Evolutionary conservation across 2,888 invertebrate species (phyloP), one percentile per base, ranked within the genome.

Genomic region (Eristalis arbustorum): DNA sequence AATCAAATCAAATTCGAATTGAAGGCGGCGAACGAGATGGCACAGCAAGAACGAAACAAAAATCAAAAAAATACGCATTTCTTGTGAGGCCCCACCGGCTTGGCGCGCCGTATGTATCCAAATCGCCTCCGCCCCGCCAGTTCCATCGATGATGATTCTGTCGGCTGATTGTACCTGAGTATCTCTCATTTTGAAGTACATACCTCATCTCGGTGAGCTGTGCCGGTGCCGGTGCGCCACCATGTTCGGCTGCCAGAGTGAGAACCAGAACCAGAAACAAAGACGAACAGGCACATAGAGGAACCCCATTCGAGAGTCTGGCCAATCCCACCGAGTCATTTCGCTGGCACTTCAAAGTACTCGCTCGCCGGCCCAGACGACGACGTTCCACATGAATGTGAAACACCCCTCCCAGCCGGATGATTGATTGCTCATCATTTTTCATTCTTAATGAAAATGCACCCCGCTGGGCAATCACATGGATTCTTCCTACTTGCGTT

Each of bases 371-470:
- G 49, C 66, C 37, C 37, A 67, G 59, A 28, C n/a, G n/a, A n/a
- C n/a, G n/a, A n/a, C 68, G 61, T 61, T 57, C 49, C 72, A 61
- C 72, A 64, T 59, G 68, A 81, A 81, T 84, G 77, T 89, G 91
- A 90, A 91, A 92, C 91, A 92, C 91, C 92, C 92, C 91, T 91
- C 90, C 90, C 89, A 89, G 88, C 90, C 91, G 63, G 75, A 92
- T 93, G 92, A 93, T 93, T 93, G 92, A 93, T 93, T 93, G 91
- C 91, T 92, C 92, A 91, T 93, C 92, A 93, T 93, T 92, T 93
- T 92, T 93, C 92, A 93, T 92, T 92, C 92, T 93, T 93, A 93
- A 93, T 93, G 92, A 93, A 93, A 93, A 92, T 93, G 92, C 92
- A 92, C 93, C 92, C 93, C 91, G 93, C 93, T 92, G 92, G 91